Conservation (phyloP, 2,113 vertebrate species). For the Struthio camelus region DNA sequence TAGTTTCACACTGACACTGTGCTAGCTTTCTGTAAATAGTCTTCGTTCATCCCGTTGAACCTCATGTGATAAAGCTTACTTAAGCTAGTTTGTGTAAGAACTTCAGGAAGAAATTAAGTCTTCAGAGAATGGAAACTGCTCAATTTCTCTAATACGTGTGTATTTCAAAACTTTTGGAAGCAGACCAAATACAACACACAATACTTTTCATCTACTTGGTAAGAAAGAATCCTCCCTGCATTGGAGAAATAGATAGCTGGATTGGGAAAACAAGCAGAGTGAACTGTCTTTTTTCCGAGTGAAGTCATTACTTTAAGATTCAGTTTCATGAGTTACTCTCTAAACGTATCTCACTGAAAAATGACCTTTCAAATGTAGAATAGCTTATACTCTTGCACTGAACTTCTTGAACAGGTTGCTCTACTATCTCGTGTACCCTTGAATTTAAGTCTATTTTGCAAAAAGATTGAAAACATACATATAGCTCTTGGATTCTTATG, state of each 20-base stretch:
- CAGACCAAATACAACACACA: not conserved
- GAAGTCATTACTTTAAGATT: not conserved
- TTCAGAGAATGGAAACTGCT: not conserved
- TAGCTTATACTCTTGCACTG: not conserved
- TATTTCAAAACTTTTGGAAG: not conserved
- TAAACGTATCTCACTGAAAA: not conserved
- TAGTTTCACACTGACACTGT: not conserved
- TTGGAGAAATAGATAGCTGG: not conserved
- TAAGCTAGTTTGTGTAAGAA: not conserved
- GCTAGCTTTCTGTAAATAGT: not conserved
- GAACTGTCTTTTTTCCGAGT: not conserved
- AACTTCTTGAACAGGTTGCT: not conserved
- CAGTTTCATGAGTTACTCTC: not conserved
- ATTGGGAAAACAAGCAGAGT: not conserved
- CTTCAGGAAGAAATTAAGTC: not conserved
- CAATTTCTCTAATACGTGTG: not conserved
- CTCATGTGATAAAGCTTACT: not conserved
- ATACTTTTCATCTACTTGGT: not conserved
- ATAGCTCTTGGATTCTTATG: not conserved
- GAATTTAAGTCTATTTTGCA: not conserved
- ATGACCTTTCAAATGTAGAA: not conserved
- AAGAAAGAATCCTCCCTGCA: not conserved
- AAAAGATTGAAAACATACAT: not conserved
- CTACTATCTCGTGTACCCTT: not conserved
- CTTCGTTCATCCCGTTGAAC: not conserved